phyloP scores from a whole-genome alignment of 2,888 invertebrate genomes.

The Timandra comae region DNA sequence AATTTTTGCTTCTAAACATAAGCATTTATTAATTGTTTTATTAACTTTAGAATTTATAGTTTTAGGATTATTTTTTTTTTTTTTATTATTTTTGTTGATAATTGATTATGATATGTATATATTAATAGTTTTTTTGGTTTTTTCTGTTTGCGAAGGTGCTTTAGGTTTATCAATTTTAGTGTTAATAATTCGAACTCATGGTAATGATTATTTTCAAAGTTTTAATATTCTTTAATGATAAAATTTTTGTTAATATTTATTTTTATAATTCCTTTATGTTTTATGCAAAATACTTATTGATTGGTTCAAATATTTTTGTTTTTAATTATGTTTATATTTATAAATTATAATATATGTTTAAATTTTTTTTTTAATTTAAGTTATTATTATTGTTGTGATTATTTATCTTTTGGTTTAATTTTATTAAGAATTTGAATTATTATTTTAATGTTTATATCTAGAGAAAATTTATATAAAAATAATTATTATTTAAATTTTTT shows the following conservation, averaged over 20 bases:
- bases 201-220: conserved; percentile 79
- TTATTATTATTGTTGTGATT: conserved; percentile 68
- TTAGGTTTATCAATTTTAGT: conserved; percentile 80
- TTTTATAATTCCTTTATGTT: conserved; percentile 72
- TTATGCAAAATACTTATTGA: conserved; percentile 69
- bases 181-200: conserved; percentile 77
- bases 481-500: conserved; percentile 69
- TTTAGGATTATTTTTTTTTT: conserved; percentile 71
- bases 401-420: conserved; percentile 73
- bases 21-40: conserved; percentile 77
- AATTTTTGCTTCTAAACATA: conserved; percentile 74
- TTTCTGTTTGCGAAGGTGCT: conserved; percentile 80
- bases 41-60: conserved; percentile 79
- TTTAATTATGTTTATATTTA: conserved; percentile 66
- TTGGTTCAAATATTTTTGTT: conserved; percentile 71
- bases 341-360: conserved; percentile 48
- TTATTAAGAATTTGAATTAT: conserved; percentile 79
- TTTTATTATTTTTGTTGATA: conserved; percentile 62
- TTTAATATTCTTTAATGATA: conserved; percentile 77
- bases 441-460: conserved; percentile 76
- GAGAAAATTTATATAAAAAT: conserved; percentile 59
- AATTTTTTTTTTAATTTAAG: conserved; percentile 51
- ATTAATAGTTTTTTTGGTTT: conserved; percentile 78
- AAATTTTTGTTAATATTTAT: conserved; percentile 66
- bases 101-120: conserved; percentile 72